Evolutionary conservation across 2,797 vertebrate genomes (phyloP).

Genomic region (Prionace glauca): DNA sequence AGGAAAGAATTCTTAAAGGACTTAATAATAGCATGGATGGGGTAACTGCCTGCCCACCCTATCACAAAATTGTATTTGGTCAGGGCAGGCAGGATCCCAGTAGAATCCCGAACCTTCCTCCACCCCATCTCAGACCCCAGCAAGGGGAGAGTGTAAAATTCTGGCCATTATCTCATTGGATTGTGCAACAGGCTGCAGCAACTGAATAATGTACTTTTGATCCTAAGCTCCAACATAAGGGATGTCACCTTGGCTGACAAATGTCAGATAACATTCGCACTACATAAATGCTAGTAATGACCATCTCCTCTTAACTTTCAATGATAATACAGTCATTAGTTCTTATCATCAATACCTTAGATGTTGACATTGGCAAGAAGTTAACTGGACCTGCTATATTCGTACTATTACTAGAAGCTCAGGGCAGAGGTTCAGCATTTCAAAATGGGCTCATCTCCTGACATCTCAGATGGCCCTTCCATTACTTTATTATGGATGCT

Average conservation of each 20-base stretch:
- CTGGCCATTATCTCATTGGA: neutral
- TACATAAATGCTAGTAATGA: neutral
- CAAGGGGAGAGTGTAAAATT: too few species aligned
- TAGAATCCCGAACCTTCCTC: too few species aligned
- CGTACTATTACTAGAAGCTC: neutral
- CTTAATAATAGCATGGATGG: too few species aligned
- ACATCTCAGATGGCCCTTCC: neutral
- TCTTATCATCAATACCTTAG: neutral
- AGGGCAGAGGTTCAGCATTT: neutral
- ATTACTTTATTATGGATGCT: too few species aligned
- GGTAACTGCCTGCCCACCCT: too few species aligned
- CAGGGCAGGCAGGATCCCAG: too few species aligned
- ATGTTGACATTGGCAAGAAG: neutral
- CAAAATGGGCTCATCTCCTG: neutral
- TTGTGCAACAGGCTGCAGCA: neutral
- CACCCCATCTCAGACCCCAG: too few species aligned
- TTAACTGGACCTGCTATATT: neutral
- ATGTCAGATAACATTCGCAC: neutral
- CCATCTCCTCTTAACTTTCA: neutral
- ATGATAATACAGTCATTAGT: neutral
- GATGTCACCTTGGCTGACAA: neutral
- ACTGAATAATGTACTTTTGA: neutral
- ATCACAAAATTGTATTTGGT: too few species aligned
- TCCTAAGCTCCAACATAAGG: neutral
- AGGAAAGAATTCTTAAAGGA: too few species aligned